Conservation (phyloP, 1,140 invertebrate species). For the Ostrea denselamellosa region DNA sequence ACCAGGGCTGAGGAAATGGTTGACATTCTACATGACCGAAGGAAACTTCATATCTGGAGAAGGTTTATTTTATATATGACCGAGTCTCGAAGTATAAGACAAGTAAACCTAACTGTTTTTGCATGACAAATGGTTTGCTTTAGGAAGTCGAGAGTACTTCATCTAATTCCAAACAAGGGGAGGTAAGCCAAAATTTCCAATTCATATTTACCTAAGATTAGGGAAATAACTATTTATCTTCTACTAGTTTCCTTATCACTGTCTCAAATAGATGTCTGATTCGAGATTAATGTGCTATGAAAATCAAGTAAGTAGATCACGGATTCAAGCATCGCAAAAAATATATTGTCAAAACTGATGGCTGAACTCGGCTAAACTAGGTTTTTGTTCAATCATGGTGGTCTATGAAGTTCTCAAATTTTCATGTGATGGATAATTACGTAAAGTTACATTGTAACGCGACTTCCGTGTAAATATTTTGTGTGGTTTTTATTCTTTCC, state of each 20-base stretch:
- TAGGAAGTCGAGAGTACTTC: neutral
- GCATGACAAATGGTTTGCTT: conserved; percentile 15
- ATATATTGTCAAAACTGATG: no score
- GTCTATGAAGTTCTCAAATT: no score
- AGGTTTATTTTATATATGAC: neutral
- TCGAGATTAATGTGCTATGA: neutral
- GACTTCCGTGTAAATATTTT: no score
- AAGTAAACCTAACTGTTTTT: neutral
- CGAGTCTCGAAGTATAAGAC: neutral
- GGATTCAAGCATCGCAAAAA: no score
- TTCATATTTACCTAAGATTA: neutral
- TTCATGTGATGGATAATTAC: no score
- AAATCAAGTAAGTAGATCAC: no score
- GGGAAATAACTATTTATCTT: neutral
- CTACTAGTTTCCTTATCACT: neutral
- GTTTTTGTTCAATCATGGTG: no score
- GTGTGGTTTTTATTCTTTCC: no score
- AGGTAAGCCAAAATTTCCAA: neutral
- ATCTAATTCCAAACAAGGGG: neutral
- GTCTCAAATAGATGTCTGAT: neutral
- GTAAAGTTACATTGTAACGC: no score
- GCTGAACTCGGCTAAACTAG: no score
- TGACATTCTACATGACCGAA: neutral
- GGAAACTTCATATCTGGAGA: neutral
- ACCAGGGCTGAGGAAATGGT: neutral